Conservation (phyloP, 2,888 invertebrate genomes). For the Trileptium ribeirensis region DNA sequence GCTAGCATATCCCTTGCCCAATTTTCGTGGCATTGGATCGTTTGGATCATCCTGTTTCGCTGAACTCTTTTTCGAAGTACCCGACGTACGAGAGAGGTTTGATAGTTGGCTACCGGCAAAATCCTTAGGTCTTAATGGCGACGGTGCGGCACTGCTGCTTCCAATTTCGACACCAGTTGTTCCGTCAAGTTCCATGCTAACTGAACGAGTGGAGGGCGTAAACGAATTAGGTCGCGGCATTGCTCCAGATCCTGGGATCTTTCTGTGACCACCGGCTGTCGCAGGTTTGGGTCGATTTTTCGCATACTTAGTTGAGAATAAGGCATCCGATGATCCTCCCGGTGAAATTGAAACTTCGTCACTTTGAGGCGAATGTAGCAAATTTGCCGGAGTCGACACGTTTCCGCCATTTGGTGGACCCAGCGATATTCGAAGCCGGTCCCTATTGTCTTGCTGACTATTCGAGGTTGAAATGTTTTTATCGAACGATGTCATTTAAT, state of each 20-base stretch:
- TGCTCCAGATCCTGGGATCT: not conserved
- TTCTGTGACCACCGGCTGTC: not conserved
- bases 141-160: not conserved
- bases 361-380: not conserved
- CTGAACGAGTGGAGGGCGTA: not conserved
- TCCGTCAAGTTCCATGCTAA: not conserved
- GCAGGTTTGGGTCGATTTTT: not conserved
- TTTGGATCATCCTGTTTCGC: not conserved
- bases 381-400: not conserved
- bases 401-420: not conserved
- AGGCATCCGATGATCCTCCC: not conserved
- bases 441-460: too few species aligned
- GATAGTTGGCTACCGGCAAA: not conserved
- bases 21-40: not conserved
- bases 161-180: not conserved
- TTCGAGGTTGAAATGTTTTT: too few species aligned
- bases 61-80: not conserved
- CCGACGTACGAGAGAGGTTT: not conserved
- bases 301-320: not conserved
- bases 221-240: not conserved
- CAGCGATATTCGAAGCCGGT: too few species aligned
- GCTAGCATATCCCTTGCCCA: not conserved
- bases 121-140: not conserved
- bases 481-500: too few species aligned
- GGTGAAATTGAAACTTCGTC: not conserved